Evolutionary conservation across 2,888 invertebrate species (phyloP).

Genomic region (Actias luna): DNA sequence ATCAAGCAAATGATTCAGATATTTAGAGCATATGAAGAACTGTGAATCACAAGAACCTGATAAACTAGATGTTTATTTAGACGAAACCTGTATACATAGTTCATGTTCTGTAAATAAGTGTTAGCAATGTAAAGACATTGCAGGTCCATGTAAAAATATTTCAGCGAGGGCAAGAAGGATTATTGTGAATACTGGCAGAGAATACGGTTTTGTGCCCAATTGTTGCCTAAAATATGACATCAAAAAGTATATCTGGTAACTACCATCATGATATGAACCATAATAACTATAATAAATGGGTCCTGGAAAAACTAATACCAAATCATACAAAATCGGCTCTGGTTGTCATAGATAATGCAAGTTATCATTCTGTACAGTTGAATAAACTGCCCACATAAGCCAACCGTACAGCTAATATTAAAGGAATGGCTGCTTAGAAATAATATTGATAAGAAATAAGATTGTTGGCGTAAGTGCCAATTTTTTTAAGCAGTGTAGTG

Average conservation of each 20-base stretch:
- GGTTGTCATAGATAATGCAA: constrained; percentile 20
- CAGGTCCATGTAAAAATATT: too few species aligned
- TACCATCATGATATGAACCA: not conserved
- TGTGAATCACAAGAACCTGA: too few species aligned
- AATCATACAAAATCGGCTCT: not conserved
- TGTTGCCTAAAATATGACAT: not conserved
- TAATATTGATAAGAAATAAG: constrained; percentile 9
- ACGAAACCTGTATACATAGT: too few species aligned
- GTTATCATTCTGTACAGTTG: constrained; percentile 18
- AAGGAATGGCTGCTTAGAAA: constrained; percentile 15
- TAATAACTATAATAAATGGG: too few species aligned
- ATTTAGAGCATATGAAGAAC: too few species aligned
- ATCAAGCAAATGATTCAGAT: not conserved
- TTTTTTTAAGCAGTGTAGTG: too few species aligned
- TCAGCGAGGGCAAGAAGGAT: too few species aligned
- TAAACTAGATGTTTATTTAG: too few species aligned
- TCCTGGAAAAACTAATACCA: too few species aligned
- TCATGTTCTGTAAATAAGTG: too few species aligned
- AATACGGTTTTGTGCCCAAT: constrained; percentile 8
- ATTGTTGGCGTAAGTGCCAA: too few species aligned
- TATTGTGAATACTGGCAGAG: not conserved
- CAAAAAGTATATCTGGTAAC: not conserved
- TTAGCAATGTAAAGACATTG: too few species aligned
- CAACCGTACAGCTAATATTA: constrained; percentile 13
- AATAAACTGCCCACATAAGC: constrained; percentile 15